phyloP scores from a whole-genome alignment of 2,113 vertebrate genomes.

The Naja naja region DNA sequence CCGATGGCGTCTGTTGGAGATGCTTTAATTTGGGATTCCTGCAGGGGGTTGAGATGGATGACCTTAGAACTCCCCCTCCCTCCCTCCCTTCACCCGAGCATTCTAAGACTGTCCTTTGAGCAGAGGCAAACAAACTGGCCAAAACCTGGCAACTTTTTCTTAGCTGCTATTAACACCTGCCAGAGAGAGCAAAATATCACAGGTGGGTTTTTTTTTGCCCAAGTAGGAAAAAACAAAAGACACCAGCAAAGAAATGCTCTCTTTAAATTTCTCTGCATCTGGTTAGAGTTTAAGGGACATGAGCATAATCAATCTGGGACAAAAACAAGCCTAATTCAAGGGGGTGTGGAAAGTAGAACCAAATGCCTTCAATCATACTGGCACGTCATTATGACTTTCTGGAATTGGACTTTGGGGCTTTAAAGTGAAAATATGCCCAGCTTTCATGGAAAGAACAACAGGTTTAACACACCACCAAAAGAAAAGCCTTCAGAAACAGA shows the following conservation, averaged over 20 bases:
- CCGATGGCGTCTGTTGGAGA: not conserved
- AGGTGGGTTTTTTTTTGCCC: not conserved
- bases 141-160: not conserved
- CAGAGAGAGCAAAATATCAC: not conserved
- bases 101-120: too few species aligned
- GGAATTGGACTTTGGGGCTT: not conserved
- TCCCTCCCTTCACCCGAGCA: too few species aligned
- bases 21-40: too few species aligned
- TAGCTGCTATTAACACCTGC: not conserved
- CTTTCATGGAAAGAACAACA: not conserved
- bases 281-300: not conserved
- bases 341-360: fast-evolving
- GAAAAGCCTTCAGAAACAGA: not conserved
- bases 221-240: not conserved
- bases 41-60: too few species aligned
- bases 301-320: not conserved
- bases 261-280: not conserved
- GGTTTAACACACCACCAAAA: not conserved
- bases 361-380: not conserved
- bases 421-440: not conserved
- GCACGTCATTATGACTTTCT: not conserved
- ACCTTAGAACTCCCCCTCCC: too few species aligned
- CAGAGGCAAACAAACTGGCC: not conserved
- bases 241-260: not conserved
- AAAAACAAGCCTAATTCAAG: not conserved